Evolutionary conservation across 1,140 invertebrate genomes (phyloP).

Genomic region (Achroia grisella): DNA sequence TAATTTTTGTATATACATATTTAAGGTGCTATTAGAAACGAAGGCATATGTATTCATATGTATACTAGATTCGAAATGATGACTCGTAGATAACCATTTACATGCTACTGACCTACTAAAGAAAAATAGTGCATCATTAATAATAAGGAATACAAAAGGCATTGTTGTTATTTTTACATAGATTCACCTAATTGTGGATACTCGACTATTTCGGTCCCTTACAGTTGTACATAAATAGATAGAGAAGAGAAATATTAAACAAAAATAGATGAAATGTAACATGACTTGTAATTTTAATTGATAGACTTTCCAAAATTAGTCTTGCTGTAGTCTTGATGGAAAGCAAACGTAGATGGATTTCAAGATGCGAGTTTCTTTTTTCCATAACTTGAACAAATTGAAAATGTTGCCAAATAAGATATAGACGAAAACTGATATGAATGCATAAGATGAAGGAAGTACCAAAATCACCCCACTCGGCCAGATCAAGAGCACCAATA

Average conservation of each 20-base stretch:
- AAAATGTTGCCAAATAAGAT: no score
- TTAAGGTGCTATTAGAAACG: no score
- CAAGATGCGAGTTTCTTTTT: no score
- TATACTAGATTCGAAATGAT: no score
- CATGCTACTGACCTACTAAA: constrained; percentile 35
- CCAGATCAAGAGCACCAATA: constrained; percentile 51
- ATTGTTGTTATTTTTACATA: constrained; percentile 1
- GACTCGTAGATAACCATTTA: constrained; percentile 5
- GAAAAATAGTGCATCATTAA: constrained; percentile 15
- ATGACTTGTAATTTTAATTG: constrained; percentile 25
- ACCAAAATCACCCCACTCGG: constrained; percentile 22
- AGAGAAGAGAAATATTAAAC: background rate
- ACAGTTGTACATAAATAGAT: background rate
- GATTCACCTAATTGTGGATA: background rate
- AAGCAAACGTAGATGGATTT: background rate
- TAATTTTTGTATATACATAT: no score
- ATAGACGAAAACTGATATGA: no score
- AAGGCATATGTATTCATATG: no score
- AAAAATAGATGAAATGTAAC: background rate
- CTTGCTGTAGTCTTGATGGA: background rate
- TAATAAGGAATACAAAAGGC: constrained; percentile 9
- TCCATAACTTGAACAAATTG: no score
- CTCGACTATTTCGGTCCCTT: background rate
- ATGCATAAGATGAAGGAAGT: constrained; percentile 22
- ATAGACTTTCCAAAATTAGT: no score